Evolutionary conservation across 2,888 invertebrate genomes (phyloP).

Genomic region (Tiliacea citrago): DNA sequence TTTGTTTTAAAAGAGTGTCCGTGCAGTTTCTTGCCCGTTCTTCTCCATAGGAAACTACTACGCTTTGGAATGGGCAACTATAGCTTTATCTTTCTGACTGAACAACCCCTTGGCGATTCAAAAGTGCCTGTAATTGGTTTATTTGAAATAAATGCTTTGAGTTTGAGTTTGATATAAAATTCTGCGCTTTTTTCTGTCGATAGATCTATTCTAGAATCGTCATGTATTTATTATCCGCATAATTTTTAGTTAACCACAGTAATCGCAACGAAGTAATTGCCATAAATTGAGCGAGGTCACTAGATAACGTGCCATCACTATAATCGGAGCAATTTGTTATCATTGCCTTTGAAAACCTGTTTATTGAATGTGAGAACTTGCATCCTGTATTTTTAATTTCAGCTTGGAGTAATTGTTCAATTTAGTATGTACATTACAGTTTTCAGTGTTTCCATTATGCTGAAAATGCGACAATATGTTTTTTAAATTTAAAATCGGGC

Average conservation of each 20-base stretch:
- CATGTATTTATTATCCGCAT: slow-evolving; percentile 22
- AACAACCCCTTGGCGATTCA: too few species aligned
- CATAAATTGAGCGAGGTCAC: slow-evolving; percentile 37
- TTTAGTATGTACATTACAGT: slow-evolving; percentile 1
- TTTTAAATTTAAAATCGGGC: background rate
- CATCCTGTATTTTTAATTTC: slow-evolving; percentile 46
- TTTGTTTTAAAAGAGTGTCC: too few species aligned
- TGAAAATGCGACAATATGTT: background rate
- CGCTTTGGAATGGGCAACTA: too few species aligned
- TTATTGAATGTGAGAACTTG: slow-evolving; percentile 40
- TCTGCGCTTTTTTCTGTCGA: background rate
- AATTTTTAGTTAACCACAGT: slow-evolving; percentile 36
- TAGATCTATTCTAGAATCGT: background rate
- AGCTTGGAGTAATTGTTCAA: slow-evolving; percentile 15
- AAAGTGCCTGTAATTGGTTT: too few species aligned
- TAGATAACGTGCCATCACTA: slow-evolving; percentile 31
- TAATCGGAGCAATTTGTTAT: slow-evolving; percentile 58
- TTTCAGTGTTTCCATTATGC: background rate
- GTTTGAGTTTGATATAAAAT: background rate
- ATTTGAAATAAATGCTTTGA: too few species aligned
- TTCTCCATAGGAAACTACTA: too few species aligned
- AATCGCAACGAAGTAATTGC: slow-evolving; percentile 35
- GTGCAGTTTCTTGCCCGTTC: too few species aligned
- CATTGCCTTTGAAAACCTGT: slow-evolving; percentile 50
- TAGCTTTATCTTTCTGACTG: too few species aligned